Evolutionary conservation across 2,113 vertebrate genomes (phyloP).

Genomic region (Thamnaconus septentrionalis): DNA sequence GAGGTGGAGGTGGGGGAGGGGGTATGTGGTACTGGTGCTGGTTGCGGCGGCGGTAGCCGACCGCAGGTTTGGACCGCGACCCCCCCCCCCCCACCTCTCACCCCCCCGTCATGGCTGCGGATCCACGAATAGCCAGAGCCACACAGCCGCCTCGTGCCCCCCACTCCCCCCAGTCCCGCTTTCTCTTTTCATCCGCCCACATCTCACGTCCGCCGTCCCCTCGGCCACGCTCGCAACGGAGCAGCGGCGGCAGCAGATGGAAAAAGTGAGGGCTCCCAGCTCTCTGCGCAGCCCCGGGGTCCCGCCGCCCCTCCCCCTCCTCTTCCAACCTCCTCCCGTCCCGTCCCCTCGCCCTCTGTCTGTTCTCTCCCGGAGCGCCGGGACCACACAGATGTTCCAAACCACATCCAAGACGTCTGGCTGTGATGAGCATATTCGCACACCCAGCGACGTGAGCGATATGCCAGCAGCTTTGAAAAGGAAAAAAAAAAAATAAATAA

Average conservation of each 20-base stretch:
- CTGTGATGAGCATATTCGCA: constrained; percentile 77
- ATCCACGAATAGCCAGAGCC: constrained; percentile 54
- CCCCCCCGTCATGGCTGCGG: constrained; percentile 30
- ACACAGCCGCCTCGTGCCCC: constrained; percentile 33
- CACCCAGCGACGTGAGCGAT: constrained; percentile 71
- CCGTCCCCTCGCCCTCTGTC: constrained; percentile 50
- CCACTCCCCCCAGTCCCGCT: constrained; percentile 56
- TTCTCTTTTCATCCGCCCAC: constrained; percentile 33
- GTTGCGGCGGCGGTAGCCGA: constrained; percentile 56
- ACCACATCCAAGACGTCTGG: constrained; percentile 79
- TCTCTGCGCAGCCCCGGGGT: constrained; percentile 62
- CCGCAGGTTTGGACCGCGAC: constrained; percentile 68
- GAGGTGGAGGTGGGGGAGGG: constrained; percentile 60
- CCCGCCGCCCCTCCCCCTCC: constrained; percentile 34
- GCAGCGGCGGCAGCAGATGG: constrained; percentile 65
- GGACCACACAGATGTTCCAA: constrained; percentile 79
- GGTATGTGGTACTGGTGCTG: constrained; percentile 56
- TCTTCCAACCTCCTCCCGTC: constrained; percentile 45
- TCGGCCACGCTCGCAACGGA: constrained; percentile 46
- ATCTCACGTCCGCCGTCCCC: constrained; percentile 41
- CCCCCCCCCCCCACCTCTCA: constrained; percentile 59
- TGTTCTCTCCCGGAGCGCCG: constrained; percentile 65
- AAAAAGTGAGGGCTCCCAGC: constrained; percentile 69
- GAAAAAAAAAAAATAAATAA: too few species aligned
- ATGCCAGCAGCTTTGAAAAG: constrained; percentile 58